Evolutionary conservation across 2,113 vertebrate species (phyloP), one percentile per base, ranked within the genome.

Genomic region (Peromyscus leucopus): DNA sequence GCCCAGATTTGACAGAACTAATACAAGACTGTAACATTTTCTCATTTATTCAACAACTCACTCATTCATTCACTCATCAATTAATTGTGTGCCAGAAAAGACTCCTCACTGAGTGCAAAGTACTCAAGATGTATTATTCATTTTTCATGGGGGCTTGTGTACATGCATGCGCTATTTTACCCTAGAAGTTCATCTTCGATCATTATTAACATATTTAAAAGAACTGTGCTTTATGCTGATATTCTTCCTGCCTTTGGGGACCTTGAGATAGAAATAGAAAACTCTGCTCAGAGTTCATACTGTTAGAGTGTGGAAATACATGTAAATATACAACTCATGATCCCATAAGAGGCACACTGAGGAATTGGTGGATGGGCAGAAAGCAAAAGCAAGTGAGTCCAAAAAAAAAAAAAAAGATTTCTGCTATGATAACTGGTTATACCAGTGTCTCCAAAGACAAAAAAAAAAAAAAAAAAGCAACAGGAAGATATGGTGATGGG

Each of bases 221-320:
- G 48, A 91, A 80, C 15, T 21, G 0, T 84, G 11, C 48, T 90
- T 39, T 89, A 5, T 67, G 88, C 7, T 72, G 22, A 59, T 72
- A 28, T 87, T 57, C 2, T 78, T 78, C 65, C 65, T 89, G 31
- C 78, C 82, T 76, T 80, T n/a, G 36, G 79, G 22, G 26, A 83
- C 61, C 31, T 78, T 59, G 26, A 76, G 63, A 82, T 39, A 48
- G 63, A 72, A 80, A 80, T 17, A 74, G 51, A 89, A 67, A 89
- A 59, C 57, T 86, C 87, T 86, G 31, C 84, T 96, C 4, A 84
- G 63, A 90, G 78, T 83, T 82, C 55, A 92, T 72, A 33, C 74
- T 15, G 1, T 51, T 48, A 57, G 90, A 57, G 1, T 5, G 1
- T 93, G 16, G 82, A 22, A 63, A 83, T 26, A 12, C 31, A 31